Conservation (phyloP, 2,113 vertebrate genomes). For the Hystrix brachyura region DNA sequence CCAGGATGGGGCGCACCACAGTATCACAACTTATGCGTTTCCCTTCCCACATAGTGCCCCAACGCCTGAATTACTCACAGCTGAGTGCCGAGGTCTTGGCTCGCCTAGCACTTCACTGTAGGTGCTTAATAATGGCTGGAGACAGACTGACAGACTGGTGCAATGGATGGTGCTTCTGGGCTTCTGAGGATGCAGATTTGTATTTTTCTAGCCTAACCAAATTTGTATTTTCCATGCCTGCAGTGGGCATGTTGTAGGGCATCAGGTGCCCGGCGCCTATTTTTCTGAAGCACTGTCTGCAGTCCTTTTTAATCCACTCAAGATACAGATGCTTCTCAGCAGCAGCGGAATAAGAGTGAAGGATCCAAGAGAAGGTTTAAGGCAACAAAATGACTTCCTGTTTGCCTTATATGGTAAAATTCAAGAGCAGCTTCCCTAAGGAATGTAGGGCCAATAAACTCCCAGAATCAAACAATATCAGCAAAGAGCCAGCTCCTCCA, state of each 20-base stretch:
- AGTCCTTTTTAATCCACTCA: neutral
- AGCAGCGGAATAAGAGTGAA: neutral
- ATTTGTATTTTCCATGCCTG: neutral
- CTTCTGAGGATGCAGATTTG: neutral
- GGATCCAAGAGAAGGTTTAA: neutral
- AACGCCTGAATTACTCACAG: neutral
- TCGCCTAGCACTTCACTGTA: neutral
- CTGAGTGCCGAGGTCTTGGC: neutral
- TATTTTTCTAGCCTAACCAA: neutral
- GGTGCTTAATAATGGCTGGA: neutral
- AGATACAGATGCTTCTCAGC: neutral
- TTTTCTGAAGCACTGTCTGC: neutral
- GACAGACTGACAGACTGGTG: neutral
- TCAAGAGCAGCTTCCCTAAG: neutral
- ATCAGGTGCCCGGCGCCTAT: neutral
- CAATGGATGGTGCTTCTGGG: neutral
- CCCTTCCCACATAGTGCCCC: neutral
- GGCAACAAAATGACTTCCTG: neutral
- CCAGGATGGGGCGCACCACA: fast-evolving
- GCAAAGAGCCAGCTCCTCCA: neutral
- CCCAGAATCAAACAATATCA: neutral
- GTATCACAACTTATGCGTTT: fast-evolving
- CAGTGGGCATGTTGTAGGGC: no score
- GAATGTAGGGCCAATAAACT: neutral
- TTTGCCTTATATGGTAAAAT: neutral